Base-by-base conservation (phyloP, 2,797 vertebrate genomes). In the Lepus townsendii region DNA sequence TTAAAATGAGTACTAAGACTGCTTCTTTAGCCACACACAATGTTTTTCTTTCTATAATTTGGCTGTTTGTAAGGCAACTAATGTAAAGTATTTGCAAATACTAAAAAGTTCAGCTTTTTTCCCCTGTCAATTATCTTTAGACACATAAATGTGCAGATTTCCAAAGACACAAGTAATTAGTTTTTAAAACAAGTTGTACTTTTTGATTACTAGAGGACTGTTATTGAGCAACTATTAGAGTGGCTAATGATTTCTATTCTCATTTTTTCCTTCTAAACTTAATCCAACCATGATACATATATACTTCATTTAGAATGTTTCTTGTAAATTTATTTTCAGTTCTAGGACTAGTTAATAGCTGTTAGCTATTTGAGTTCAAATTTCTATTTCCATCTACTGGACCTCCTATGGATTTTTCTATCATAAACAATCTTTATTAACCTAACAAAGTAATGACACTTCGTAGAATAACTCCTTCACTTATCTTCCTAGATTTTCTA, bases 11-110 rank as follows among this genome's bases (percentile, higher is more conserved):
- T 66, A 72, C 54, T 38, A 95, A 93, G 19, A 60, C 27, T 84
- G 17, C 38, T 78, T 87, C 54, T 93, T 92, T 52, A 84, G 50
- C 35, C 50, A 68, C 50, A 89, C 10, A 54, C 50, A 71, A 60
- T 83, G 75, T 73, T 95, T 94, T 90, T 79, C 57, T 12, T 68
- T 90, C 88, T 95, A 66, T n/a, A 78, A 1, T 3, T 79, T 83
- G 20, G 5, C 3, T 2, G 87, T 89, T 92, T 83, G 66, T 83
- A 89, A 42, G 16, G 38, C 12, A 32, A 66, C 4, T 88, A 42
- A 60, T 27, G 75, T 7, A 50, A 90, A 77, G 19, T 69, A n/a
- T 75, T 93, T 76, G 11, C 16, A 73, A 83, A 77, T 91, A 65
- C 75, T 92, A 92, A 66, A 10, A 77, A 13, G 24, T 86, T 91